phyloP scores from a whole-genome alignment of 2,888 invertebrate species.

The Drosophila austrosaltans region DNA sequence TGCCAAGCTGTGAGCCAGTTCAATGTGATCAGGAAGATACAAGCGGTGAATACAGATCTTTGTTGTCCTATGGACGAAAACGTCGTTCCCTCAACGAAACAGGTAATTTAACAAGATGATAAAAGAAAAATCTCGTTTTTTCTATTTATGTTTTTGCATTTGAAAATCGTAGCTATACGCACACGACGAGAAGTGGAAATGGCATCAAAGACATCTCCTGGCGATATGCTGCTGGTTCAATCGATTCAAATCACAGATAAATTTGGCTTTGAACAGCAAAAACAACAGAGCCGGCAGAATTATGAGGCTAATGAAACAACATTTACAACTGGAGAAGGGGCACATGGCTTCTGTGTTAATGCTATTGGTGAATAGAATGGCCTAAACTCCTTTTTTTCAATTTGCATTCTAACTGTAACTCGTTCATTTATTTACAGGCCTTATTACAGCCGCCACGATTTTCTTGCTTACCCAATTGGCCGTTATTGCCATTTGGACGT shows the following conservation, averaged over 20 bases:
- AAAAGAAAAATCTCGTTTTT: neutral
- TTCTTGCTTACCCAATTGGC: conserved; percentile 94
- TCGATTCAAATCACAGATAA: conserved; percentile 96
- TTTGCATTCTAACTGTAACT: neutral
- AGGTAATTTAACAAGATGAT: conserved; percentile 63
- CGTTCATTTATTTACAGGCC: conserved; percentile 40
- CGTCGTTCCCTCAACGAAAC: conserved; percentile 87
- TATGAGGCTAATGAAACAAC: conserved; percentile 87
- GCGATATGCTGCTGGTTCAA: conserved; percentile 95
- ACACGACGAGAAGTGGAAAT: conserved; percentile 72
- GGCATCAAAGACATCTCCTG: conserved; percentile 84
- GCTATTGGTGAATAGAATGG: conserved; percentile 81
- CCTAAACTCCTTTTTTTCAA: no score
- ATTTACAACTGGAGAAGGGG: conserved; percentile 86
- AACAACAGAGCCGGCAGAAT: conserved; percentile 83
- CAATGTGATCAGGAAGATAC: conserved; percentile 93
- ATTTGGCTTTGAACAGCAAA: conserved; percentile 91
- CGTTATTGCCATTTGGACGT: conserved; percentile 93
- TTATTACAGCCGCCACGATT: conserved; percentile 85
- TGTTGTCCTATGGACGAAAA: conserved; percentile 91
- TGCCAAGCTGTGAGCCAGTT: conserved; percentile 96
- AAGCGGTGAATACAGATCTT: conserved; percentile 91
- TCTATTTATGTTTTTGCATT: no score
- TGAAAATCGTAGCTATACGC: conserved; percentile 39
- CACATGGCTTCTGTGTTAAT: conserved; percentile 84